Conservation (phyloP, 2,888 invertebrate species). For the Parapristionchus giblindavisi region DNA sequence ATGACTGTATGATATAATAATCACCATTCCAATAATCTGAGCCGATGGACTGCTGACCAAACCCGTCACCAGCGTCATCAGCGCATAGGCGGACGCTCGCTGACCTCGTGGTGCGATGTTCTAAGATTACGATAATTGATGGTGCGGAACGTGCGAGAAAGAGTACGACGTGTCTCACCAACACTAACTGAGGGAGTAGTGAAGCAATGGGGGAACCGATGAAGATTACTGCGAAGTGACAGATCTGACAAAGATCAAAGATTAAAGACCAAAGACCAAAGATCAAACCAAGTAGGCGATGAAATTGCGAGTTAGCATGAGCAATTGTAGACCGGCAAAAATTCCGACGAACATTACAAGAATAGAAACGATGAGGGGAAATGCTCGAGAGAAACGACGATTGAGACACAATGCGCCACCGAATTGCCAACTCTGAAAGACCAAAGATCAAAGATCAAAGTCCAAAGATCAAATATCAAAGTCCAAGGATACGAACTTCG, state of each 20-base stretch:
- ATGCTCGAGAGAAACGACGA: not conserved
- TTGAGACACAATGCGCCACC: conserved; percentile 1
- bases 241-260: not conserved
- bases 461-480: too few species aligned
- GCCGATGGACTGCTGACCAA: conserved; percentile 18
- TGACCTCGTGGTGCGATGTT: conserved; percentile 13
- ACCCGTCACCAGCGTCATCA: conserved; percentile 20
- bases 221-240: conserved; percentile 18
- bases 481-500: not conserved
- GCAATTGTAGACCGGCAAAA: not conserved
- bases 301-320: conserved; percentile 12
- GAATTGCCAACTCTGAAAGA: conserved; percentile 23
- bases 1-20: not conserved
- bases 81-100: conserved; percentile 23
- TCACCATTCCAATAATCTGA: conserved; percentile 22
- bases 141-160: too few species aligned
- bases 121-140: too few species aligned
- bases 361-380: conserved; percentile 3
- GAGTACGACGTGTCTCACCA: not conserved
- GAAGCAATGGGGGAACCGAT: conserved; percentile 31
- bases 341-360: not conserved
- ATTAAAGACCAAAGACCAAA: not conserved
- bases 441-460: not conserved
- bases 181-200: conserved; percentile 2
- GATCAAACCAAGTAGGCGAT: conserved; percentile 17